A percentile compares a stretch with the other conserved stretches of the same genome.
These are phyloP conservation scores for Odobenus rosmarus DNA, from an alignment of 2,113 vertebrate species.

Conservation along the genomic window DNA sequence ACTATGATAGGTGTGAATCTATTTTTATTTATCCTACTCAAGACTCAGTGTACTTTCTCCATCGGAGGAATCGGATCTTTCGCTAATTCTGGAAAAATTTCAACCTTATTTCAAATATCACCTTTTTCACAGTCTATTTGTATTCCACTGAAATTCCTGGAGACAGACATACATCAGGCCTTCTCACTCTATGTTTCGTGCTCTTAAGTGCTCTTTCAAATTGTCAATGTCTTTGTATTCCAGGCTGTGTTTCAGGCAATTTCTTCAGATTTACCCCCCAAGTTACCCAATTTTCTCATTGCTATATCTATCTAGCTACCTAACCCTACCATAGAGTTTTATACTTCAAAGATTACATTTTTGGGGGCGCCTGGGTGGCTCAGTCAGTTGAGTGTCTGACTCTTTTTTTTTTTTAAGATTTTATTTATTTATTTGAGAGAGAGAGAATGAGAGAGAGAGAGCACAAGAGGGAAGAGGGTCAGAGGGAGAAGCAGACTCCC, in stretches of 20 bases:
- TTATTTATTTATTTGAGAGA: no score
- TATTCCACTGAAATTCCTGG: not conserved
- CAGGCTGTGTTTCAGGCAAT: not conserved
- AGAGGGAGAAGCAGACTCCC: no score
- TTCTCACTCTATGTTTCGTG: not conserved
- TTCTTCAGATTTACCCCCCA: not conserved
- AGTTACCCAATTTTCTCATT: not conserved
- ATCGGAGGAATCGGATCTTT: not conserved
- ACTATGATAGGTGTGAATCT: not conserved
- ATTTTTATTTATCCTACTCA: not conserved
- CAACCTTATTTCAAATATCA: not conserved
- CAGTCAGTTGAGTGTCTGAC: no score
- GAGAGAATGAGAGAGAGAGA: no score
- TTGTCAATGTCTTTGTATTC: not conserved
- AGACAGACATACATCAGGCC: not conserved
- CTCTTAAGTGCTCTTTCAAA: not conserved
- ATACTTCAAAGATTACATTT: not conserved
- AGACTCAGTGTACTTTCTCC: not conserved
- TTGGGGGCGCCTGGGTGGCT: no score
- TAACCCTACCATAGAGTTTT: not conserved
- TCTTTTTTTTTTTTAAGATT: no score
- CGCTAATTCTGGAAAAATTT: not conserved
- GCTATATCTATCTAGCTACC: not conserved
- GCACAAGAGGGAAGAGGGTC: no score
- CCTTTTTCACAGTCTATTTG: not conserved